These are phyloP conservation scores for Bicyclus anynana DNA, from an alignment of 1,140 invertebrate genomes.

Conservation along the genomic window DNA sequence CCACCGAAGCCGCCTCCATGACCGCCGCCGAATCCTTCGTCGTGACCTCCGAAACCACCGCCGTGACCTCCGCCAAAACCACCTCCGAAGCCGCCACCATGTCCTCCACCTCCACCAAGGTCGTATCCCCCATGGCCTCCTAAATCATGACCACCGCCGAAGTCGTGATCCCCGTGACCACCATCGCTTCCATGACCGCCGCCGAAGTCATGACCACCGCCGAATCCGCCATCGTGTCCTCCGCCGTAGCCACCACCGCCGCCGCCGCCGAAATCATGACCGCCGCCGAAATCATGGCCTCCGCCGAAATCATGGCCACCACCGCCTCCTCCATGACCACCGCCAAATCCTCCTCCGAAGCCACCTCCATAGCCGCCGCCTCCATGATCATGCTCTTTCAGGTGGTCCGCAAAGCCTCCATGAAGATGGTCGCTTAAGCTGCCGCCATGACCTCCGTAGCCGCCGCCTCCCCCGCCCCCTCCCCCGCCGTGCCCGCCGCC, in stretches of 20 bases:
- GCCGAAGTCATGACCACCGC: conserved; percentile 23
- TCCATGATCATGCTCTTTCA: conserved; percentile 26
- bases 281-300: conserved; percentile 28
- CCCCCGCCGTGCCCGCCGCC: conserved; percentile 24
- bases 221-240: conserved; percentile 7
- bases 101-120: conserved; percentile 19
- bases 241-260: conserved; percentile 3
- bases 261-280: conserved; percentile 29
- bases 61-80: conserved; percentile 29
- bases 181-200: conserved; percentile 26
- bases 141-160: conserved; percentile 28
- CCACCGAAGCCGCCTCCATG: conserved; percentile 15
- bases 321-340: conserved; percentile 25
- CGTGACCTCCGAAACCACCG: conserved; percentile 18
- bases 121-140: conserved; percentile 24
- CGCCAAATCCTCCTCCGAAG: conserved; percentile 11
- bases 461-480: conserved; percentile 33
- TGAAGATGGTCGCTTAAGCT: conserved; percentile 21
- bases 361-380: conserved; percentile 30
- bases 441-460: conserved; percentile 27
- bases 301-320: conserved; percentile 31
- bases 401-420: conserved; percentile 36
- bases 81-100: conserved; percentile 29
- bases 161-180: conserved; percentile 16
- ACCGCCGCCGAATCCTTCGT: conserved; percentile 17